phyloP scores from a whole-genome alignment of 2,113 vertebrate species.

The Gavialis gangeticus region DNA sequence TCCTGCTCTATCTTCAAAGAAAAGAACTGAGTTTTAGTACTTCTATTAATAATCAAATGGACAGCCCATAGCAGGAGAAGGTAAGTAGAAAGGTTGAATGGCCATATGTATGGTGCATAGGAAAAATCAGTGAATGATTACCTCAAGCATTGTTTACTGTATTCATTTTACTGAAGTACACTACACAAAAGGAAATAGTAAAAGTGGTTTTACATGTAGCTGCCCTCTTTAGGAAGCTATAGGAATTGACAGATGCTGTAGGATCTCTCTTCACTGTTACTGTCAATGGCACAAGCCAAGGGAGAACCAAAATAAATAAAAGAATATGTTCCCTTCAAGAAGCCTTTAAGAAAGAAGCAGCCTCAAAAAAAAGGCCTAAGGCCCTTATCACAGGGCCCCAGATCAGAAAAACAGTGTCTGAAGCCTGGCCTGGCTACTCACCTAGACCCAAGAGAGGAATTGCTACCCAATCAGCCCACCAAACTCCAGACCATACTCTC shows the following conservation, averaged over 20 bases:
- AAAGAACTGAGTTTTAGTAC: conserved; percentile 41
- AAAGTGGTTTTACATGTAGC: conserved; percentile 32
- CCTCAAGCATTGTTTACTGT: background rate
- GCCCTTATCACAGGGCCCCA: background rate
- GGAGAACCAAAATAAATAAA: conserved; percentile 28
- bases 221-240: background rate
- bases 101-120: rapidly evolving
- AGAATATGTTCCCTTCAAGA: background rate
- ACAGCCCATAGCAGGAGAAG: background rate
- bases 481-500: too few relatives aligned
- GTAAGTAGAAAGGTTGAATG: background rate
- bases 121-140: background rate
- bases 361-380: background rate
- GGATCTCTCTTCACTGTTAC: background rate
- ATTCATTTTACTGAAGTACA: conserved; percentile 2
- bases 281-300: rapidly evolving
- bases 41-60: conserved; percentile 19
- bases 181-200: background rate
- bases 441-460: background rate
- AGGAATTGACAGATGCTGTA: background rate
- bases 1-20: conserved; percentile 48
- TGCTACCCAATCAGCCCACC: background rate
- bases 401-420: background rate
- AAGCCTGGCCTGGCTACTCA: background rate
- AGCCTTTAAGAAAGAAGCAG: background rate